Evolutionary conservation across 2,888 invertebrate genomes (phyloP), one percentile per base, ranked within the genome.

Genomic region (Drosophila fungiperda): DNA sequence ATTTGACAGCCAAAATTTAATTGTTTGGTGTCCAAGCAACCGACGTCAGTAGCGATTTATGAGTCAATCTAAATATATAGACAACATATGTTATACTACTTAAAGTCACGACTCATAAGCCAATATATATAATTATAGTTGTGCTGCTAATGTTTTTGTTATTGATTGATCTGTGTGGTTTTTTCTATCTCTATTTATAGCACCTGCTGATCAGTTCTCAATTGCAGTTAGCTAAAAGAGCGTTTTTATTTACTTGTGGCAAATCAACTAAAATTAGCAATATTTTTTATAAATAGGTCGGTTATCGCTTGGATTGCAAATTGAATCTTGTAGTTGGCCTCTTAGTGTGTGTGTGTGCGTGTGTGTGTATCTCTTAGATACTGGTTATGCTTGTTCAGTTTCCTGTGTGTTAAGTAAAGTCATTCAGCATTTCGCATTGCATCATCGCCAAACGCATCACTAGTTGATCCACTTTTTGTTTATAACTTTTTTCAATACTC

Each of bases 381-480:
- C 68, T 33, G 68, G 68, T 69, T 69, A 69, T 45, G 64, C 64
- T 23, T 12, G 63, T 61, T 33, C 20, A 53, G 63, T 52, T 69
- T 69, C 73, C 68, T 69, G 68, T 62, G 26, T 50, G 45, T n/a
- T 23, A 36, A 36, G 38, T 23, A 50, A 71, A 42, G 36, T 17
- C 45, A 26, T 42, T 45, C 15, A 8, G 1, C 63, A 45, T 72
- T 69, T 33, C 73, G 35, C 72, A 73, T 72, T 69, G 61, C 68
- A 62, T 69, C 73, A 69, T 73, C 52, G 17, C 0, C 73, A 53
- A 62, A 73, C 38, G 68, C 73, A 73, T 53, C 63, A 33, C 53
- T 62, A 72, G 45, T n/a, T 72, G 72, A 52, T 45, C 53, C 33
- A 61, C 20, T 58, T 40, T 35, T 26, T 29, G 15, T 36, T 6